Evolutionary conservation across 1,140 invertebrate species (phyloP).

Genomic region (Drosophila lacteicornis): DNA sequence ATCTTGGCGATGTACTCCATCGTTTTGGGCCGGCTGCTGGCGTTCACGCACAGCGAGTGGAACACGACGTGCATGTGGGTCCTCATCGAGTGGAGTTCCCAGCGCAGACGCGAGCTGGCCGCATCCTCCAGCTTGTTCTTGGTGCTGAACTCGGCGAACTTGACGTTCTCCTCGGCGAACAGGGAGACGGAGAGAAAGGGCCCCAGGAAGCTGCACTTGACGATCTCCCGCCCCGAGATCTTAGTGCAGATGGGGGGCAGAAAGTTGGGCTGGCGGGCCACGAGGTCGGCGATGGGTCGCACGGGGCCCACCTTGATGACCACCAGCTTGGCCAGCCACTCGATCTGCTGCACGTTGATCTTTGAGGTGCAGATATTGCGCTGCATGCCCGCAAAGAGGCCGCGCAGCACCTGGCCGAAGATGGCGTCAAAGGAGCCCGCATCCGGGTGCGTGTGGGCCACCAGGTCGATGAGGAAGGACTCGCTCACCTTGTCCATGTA

Average conservation of each 20-base stretch:
- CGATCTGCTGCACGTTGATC: slow-evolving; percentile 89
- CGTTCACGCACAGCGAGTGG: slow-evolving; percentile 93
- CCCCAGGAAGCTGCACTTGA: slow-evolving; percentile 93
- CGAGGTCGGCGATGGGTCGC: slow-evolving; percentile 92
- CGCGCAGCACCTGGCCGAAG: slow-evolving; percentile 90
- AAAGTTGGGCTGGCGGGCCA: slow-evolving; percentile 91
- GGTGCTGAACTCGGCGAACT: slow-evolving; percentile 88
- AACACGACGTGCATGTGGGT: slow-evolving; percentile 92
- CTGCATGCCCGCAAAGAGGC: slow-evolving; percentile 89
- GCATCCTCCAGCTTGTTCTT: slow-evolving; percentile 85
- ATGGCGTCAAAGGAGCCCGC: slow-evolving; percentile 89
- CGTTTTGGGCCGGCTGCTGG: slow-evolving; percentile 89
- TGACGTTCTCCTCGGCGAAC: slow-evolving; percentile 96
- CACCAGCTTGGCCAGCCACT: slow-evolving; percentile 89
- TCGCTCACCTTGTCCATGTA: slow-evolving; percentile 86
- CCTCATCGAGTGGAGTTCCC: slow-evolving; percentile 89
- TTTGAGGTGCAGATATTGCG: slow-evolving; percentile 90
- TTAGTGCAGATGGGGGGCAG: slow-evolving; percentile 89
- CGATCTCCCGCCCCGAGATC: slow-evolving; percentile 92
- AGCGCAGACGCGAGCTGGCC: slow-evolving; percentile 61
- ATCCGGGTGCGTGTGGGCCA: slow-evolving; percentile 87
- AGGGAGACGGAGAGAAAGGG: slow-evolving; percentile 95
- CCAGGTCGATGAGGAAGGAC: slow-evolving; percentile 87
- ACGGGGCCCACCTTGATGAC: slow-evolving; percentile 88
- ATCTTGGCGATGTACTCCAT: slow-evolving; percentile 92